Conservation (phyloP, 2,888 invertebrate species). For the Coecobrya sp. region DNA sequence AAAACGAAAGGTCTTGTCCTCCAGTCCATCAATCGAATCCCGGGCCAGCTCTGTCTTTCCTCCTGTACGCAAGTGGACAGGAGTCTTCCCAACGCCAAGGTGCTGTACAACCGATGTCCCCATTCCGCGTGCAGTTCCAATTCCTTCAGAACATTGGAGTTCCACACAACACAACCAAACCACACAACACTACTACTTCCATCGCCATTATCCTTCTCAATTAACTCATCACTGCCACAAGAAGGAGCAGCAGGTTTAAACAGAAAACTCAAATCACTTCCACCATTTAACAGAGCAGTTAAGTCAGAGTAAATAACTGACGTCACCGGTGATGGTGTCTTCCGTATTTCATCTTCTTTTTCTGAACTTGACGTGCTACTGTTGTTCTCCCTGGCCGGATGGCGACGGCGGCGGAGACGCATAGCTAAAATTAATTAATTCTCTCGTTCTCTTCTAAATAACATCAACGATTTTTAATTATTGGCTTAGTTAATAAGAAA, state of each 20-base stretch:
- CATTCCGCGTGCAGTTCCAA: conserved; percentile 4
- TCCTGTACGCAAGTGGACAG: neutral
- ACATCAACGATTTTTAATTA: too few species aligned
- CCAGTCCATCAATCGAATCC: neutral
- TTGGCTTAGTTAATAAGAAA: too few species aligned
- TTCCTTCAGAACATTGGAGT: neutral
- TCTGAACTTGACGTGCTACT: too few species aligned
- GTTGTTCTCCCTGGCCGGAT: too few species aligned
- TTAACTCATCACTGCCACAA: neutral
- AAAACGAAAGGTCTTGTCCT: neutral
- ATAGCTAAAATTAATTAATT: too few species aligned
- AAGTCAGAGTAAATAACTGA: neutral
- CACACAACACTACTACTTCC: neutral
- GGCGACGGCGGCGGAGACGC: too few species aligned
- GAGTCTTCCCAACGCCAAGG: neutral
- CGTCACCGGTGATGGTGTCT: too few species aligned
- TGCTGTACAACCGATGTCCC: neutral
- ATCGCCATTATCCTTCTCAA: neutral
- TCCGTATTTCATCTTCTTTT: too few species aligned
- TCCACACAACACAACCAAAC: conserved; percentile 18
- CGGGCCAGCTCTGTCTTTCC: neutral
- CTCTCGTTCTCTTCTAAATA: too few species aligned
- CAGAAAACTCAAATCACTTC: neutral
- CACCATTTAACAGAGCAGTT: neutral
- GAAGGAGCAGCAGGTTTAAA: neutral